These are phyloP conservation scores for Drosophila neotestacea DNA, from an alignment of 2,888 invertebrate species.

Conservation along the genomic window DNA sequence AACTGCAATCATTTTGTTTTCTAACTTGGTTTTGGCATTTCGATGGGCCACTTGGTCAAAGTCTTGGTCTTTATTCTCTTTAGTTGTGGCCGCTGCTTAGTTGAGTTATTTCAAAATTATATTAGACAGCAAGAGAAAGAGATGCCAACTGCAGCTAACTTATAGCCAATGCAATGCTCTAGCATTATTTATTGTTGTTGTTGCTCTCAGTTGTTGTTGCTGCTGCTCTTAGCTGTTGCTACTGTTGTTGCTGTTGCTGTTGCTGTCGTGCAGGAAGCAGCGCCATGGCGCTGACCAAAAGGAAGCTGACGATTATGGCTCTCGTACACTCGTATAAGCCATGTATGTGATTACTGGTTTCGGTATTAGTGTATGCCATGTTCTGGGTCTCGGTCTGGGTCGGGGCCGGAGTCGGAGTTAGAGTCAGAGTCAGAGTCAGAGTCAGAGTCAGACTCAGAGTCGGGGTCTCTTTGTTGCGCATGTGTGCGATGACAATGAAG, in stretches of 20 bases:
- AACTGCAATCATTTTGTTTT: conserved; percentile 72
- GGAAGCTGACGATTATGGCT: conserved; percentile 74
- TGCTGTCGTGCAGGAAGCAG: conserved; percentile 71
- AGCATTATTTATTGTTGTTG: conserved; percentile 46
- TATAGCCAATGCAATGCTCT: conserved; percentile 35
- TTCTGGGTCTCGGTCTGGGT: conserved; percentile 13
- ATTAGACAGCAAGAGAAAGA: conserved; percentile 61
- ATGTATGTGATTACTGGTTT: conserved; percentile 50
- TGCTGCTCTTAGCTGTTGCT: neutral
- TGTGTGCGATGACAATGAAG: conserved; percentile 14
- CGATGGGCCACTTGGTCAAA: conserved; percentile 64
- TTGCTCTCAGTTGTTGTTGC: neutral
- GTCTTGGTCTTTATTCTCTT: conserved; percentile 21
- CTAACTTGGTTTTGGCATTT: conserved; percentile 76
- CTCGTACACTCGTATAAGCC: conserved; percentile 30
- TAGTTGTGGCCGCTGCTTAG: conserved; percentile 42
- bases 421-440: conserved; percentile 8
- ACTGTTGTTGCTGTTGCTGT: conserved; percentile 18
- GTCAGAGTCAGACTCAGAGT: conserved; percentile 8
- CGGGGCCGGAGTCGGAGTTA: neutral
- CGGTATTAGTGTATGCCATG: conserved; percentile 23
- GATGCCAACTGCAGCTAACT: conserved; percentile 50
- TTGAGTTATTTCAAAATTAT: conserved; percentile 79
- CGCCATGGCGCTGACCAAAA: conserved; percentile 71
- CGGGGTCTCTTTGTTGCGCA: conserved; percentile 19